A percentile compares a stretch with the other conserved stretches of the same genome.
These are phyloP conservation scores for Aethes cnicana DNA, from an alignment of 2,888 invertebrate genomes.

Conservation along the genomic window DNA sequence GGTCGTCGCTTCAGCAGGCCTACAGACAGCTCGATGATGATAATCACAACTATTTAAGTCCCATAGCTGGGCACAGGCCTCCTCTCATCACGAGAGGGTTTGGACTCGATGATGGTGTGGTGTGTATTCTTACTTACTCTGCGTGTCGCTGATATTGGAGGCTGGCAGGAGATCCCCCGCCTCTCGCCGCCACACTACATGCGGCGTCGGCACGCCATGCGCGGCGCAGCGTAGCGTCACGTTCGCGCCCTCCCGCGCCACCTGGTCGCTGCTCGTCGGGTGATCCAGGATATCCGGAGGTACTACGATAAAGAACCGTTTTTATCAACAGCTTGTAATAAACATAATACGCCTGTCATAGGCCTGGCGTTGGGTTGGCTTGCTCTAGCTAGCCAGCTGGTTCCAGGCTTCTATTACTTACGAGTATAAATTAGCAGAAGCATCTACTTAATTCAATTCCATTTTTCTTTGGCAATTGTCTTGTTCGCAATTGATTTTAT, in stretches of 20 bases:
- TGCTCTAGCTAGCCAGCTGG: no score
- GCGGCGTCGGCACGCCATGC: slow-evolving; percentile 92
- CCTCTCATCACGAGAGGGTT: no score
- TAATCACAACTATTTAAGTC: neutral
- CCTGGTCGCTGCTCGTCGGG: slow-evolving; percentile 92
- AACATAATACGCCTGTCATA: no score
- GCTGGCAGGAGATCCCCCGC: slow-evolving; percentile 85
- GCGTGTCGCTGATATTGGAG: slow-evolving; percentile 70
- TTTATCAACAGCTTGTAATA: no score
- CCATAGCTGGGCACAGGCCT: neutral
- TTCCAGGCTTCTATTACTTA: no score
- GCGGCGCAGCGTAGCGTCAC: slow-evolving; percentile 93
- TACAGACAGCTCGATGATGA: no score
- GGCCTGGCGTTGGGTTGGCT: no score
- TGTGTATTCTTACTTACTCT: slow-evolving; percentile 59
- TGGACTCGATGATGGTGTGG: neutral
- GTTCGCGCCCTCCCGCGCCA: slow-evolving; percentile 92
- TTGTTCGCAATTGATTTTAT: no score
- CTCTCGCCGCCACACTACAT: slow-evolving; percentile 93
- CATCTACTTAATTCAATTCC: no score
- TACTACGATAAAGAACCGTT: slow-evolving; percentile 81
- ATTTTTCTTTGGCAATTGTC: no score
- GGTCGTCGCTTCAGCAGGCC: no score
- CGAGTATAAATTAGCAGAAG: no score
- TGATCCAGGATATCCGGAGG: slow-evolving; percentile 94